Conservation (phyloP, 2,888 invertebrate species). For the Digitonthophagus gazella region DNA sequence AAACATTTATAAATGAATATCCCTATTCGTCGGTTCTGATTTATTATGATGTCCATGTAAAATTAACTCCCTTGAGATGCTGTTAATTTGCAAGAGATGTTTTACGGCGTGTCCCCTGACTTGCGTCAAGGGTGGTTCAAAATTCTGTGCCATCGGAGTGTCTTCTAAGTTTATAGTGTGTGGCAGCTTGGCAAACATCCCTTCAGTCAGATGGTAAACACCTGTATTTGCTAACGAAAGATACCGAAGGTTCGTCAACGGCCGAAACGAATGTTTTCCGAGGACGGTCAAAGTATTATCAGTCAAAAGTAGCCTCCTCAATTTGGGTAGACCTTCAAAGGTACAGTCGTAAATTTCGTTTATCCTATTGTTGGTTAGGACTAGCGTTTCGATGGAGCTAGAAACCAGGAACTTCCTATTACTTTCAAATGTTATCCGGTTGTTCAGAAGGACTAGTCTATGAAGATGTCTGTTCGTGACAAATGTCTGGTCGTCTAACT, state of each 20-base stretch:
- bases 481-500: conserved; percentile 43
- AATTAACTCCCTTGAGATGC: not conserved
- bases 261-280: conserved; percentile 43
- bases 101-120: conserved; percentile 42
- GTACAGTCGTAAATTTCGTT: conserved; percentile 45
- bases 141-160: conserved; percentile 45
- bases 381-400: conserved; percentile 41
- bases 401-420: conserved; percentile 43
- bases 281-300: conserved; percentile 42
- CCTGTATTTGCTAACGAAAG: conserved; percentile 46
- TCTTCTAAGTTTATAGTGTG: conserved; percentile 44
- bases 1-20: not conserved
- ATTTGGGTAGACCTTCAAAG: conserved; percentile 44
- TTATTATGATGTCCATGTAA: not conserved
- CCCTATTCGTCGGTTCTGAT: not conserved
- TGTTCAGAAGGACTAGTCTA: conserved; percentile 44
- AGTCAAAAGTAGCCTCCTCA: conserved; percentile 44
- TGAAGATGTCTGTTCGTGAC: conserved; percentile 41
- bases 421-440: conserved; percentile 42
- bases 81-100: conserved; percentile 40
- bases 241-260: conserved; percentile 43
- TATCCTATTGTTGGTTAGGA: conserved; percentile 44
- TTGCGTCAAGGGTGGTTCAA: conserved; percentile 45
- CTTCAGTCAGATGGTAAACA: conserved; percentile 42
- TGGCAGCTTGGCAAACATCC: conserved; percentile 46